Evolutionary conservation across 2,113 vertebrate genomes (phyloP), one percentile per base, ranked within the genome.

Genomic region (Myanophis thanlyinensis): DNA sequence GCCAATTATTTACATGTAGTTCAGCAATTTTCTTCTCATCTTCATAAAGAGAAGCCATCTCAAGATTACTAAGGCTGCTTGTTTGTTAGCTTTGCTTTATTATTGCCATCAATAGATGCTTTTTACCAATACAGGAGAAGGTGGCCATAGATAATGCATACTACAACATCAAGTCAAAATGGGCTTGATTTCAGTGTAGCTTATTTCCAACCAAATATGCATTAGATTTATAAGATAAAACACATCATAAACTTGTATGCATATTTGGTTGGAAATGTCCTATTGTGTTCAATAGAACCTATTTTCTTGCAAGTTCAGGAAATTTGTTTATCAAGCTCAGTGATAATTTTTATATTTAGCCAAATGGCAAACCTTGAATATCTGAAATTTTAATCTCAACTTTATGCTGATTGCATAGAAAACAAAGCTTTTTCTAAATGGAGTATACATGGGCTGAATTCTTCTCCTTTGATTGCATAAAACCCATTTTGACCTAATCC

Each of bases 91-190:
- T 87, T 0, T 0, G 0, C 27, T 89, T 93, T n/a, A 13, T 27
- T 30, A 94, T 59, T 73, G 0, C 62, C 90, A 23, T 53, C 94
- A 90, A 85, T 92, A 94, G 48, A 87, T 94, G 85, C 89, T 2
- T 91, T 92, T 92, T 46, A 89, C 1, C 0, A 94, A 5, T 73
- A 13, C 89, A 59, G 90, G 35, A 59, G 85, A 94, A 0, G 1
- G 11, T 0, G 89, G 48, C 87, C 0, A 0, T 91, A 23, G 3
- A 49, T 5, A 54, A 52, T 80, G 49, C 49, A 25, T 84, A 27
- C 44, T 49, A 18, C 12, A 46, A 35, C 51, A 25, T n/a, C 10
- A 73, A 89, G 48, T 25, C 25, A 53, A 67, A 80, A 73, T 25
- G 2, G 40, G 9, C 0, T 12, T 85, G 44, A 47, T 11, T 85